Conservation (phyloP, 1,140 invertebrate genomes). For the Hylaeus volcanicus region DNA sequence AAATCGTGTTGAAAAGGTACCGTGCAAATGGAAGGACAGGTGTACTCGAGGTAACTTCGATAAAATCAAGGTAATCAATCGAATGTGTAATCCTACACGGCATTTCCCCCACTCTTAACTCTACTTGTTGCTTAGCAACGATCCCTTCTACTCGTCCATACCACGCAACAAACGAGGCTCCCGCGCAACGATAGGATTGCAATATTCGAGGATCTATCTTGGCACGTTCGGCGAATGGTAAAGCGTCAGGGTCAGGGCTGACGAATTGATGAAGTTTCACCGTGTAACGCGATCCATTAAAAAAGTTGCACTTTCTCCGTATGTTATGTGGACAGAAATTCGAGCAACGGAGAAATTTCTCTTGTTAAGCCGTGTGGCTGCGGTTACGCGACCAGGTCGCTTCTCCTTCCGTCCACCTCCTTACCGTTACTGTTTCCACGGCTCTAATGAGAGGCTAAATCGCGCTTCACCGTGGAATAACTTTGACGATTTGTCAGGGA, state of each 20-base stretch:
- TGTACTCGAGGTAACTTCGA: too few species aligned
- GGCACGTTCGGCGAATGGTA: too few species aligned
- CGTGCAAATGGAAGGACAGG: too few species aligned
- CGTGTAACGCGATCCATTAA: neutral
- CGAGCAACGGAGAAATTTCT: conserved; percentile 59
- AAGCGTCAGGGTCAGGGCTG: neutral
- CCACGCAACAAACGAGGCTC: too few species aligned
- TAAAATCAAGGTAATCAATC: too few species aligned
- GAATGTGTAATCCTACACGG: too few species aligned
- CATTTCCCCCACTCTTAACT: too few species aligned
- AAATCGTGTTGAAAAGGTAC: too few species aligned
- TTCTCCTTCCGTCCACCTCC: conserved; percentile 12
- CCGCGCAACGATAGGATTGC: too few species aligned
- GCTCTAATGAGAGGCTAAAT: conserved; percentile 53
- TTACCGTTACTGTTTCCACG: conserved; percentile 39
- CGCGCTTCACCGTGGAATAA: conserved; percentile 46
- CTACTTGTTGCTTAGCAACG: too few species aligned
- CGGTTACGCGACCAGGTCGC: conserved; percentile 25
- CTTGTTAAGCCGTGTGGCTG: conserved; percentile 16
- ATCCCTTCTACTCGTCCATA: too few species aligned
- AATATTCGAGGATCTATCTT: too few species aligned
- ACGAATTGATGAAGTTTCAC: neutral
- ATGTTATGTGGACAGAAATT: conserved; percentile 60
- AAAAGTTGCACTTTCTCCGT: conserved; percentile 47
- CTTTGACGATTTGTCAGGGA: conserved; percentile 56